Conservation (phyloP, 2,113 vertebrate species). For the Morone saxatilis region DNA sequence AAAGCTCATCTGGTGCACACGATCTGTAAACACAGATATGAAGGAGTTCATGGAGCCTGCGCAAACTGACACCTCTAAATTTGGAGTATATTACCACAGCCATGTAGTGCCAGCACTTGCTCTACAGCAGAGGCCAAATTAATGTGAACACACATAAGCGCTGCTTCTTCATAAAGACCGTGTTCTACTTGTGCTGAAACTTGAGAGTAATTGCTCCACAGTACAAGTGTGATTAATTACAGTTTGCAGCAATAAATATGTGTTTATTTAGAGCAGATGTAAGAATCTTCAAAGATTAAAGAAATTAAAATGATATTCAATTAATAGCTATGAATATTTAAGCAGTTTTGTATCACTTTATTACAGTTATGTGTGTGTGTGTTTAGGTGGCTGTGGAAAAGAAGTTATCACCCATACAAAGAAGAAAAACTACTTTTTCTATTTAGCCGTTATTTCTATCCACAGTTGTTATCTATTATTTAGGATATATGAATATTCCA, state of each 20-base stretch:
- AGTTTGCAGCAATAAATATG: conserved; percentile 26
- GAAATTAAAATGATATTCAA: conserved; percentile 20
- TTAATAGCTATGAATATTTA: conserved; percentile 33
- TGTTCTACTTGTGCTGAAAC: conserved; percentile 11
- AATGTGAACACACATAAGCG: conserved; percentile 6
- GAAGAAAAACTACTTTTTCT: neutral
- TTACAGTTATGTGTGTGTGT: neutral
- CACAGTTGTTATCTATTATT: conserved; percentile 32
- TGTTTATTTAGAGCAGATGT: conserved; percentile 32
- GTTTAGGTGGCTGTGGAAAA: neutral
- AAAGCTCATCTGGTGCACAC: conserved; percentile 76
- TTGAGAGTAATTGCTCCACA: conserved; percentile 29
- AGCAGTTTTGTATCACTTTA: conserved; percentile 7
- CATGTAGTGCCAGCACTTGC: conserved; percentile 9
- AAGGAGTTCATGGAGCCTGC: conserved; percentile 43
- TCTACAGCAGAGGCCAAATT: conserved; percentile 22
- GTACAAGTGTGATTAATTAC: conserved; percentile 42
- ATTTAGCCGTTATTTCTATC: conserved; percentile 4
- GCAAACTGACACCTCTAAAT: conserved; percentile 51
- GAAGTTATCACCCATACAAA: neutral
- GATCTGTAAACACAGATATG: conserved; percentile 75
- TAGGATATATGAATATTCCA: conserved; percentile 39
- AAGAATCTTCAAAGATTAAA: conserved; percentile 19
- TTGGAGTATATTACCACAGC: conserved; percentile 30
- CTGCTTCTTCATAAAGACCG: conserved; percentile 23